phyloP scores from a whole-genome alignment of 2,888 invertebrate genomes.

The Diarsia rubi region DNA sequence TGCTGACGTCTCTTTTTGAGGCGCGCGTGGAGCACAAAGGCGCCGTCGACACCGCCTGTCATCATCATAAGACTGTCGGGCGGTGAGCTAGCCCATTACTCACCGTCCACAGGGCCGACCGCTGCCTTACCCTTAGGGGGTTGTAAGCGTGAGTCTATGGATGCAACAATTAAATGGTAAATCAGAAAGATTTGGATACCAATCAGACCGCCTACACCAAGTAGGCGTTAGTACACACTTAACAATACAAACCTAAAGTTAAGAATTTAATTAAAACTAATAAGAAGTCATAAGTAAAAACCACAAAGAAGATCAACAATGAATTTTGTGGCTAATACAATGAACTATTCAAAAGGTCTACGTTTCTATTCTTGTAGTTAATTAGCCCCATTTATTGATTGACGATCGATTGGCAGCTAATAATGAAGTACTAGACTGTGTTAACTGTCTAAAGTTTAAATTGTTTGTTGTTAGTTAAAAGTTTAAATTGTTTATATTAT shows the following conservation, averaged over 20 bases:
- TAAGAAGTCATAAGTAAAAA: not conserved
- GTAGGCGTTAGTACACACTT: not conserved
- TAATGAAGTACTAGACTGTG: not conserved
- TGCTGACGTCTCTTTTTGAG: too few relatives aligned
- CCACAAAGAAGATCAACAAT: not conserved
- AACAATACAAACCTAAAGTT: not conserved
- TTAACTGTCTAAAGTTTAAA: not conserved
- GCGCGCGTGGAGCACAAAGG: too few relatives aligned
- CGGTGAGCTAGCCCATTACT: too few relatives aligned
- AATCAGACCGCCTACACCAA: not conserved
- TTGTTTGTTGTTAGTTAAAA: not conserved
- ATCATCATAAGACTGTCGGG: too few relatives aligned
- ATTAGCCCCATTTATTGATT: not conserved
- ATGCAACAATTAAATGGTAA: too few relatives aligned
- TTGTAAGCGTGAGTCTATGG: too few relatives aligned
- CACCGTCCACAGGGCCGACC: too few relatives aligned
- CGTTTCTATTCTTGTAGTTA: slow-evolving; percentile 6
- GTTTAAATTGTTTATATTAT: too few relatives aligned
- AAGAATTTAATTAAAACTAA: not conserved
- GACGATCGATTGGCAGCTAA: not conserved
- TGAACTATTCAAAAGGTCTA: not conserved
- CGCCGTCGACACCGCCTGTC: too few relatives aligned
- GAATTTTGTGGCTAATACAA: not conserved
- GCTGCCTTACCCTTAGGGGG: too few relatives aligned
- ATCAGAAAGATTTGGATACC: not conserved